Conservation (phyloP, 1,140 invertebrate genomes). For the Bradynema listronoti region DNA sequence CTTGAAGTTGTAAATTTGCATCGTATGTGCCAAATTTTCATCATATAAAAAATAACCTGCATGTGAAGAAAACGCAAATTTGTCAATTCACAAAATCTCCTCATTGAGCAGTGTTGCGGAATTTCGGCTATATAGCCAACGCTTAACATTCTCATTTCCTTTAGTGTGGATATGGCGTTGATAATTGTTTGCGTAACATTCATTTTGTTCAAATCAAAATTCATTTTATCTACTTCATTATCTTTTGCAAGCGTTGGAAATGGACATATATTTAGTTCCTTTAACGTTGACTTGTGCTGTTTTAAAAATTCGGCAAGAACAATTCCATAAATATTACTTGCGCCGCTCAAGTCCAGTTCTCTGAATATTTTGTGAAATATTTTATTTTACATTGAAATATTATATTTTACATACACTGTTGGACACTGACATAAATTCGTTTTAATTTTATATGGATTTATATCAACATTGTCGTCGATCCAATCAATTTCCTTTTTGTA, state of each 20-base stretch:
- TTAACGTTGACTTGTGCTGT: conserved; percentile 13
- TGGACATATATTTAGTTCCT: conserved; percentile 21
- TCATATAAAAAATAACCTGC: conserved; percentile 25
- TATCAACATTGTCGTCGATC: too few species aligned
- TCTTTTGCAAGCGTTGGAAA: conserved; percentile 11
- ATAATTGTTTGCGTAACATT: conserved; percentile 11
- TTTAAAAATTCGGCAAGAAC: conserved; percentile 21
- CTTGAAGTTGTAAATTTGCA: too few species aligned
- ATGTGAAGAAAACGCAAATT: conserved; percentile 11
- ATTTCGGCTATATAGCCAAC: background rate
- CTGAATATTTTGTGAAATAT: conserved; percentile 13
- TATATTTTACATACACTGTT: conserved; percentile 8
- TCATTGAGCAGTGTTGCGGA: conserved; percentile 10
- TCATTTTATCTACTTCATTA: background rate
- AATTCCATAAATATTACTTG: conserved; percentile 1
- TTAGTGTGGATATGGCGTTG: background rate
- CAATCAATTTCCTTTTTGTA: too few species aligned
- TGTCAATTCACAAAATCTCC: too few species aligned
- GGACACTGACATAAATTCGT: conserved; percentile 2
- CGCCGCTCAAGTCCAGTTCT: conserved; percentile 31
- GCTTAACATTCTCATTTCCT: background rate
- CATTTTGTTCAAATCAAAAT: background rate
- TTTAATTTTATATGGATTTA: too few species aligned
- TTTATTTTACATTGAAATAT: background rate
- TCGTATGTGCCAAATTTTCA: too few species aligned